Percentiles rank a stretch among this genome's conserved stretches.
These are phyloP conservation scores for Orientallactaga sibirica DNA, from an alignment of 2,797 vertebrate species.

Conservation along the genomic window DNA sequence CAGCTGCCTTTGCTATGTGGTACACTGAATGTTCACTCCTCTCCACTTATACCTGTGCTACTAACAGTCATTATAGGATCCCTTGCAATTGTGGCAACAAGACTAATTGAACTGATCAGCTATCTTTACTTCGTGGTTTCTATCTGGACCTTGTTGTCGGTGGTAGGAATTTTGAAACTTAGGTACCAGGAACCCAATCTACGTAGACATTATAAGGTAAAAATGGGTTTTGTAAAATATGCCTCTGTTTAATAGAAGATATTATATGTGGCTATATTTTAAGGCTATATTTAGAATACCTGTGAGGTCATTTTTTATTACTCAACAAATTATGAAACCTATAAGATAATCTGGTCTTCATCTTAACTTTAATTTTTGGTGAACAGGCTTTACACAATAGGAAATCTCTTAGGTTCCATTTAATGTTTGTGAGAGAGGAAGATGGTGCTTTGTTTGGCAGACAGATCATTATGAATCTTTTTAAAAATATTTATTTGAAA, in stretches of 20 bases:
- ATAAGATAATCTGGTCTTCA: background rate
- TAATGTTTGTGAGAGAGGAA: background rate
- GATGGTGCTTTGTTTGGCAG: background rate
- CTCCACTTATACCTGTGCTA: background rate
- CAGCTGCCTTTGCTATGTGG: constrained; percentile 56
- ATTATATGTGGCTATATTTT: background rate
- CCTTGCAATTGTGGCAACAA: background rate
- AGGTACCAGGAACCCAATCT: constrained; percentile 57
- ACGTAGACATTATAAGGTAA: constrained; percentile 64
- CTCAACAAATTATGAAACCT: background rate
- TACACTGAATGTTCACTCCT: constrained; percentile 54
- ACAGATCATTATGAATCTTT: background rate
- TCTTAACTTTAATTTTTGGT: constrained; percentile 7
- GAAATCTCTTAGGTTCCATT: background rate
- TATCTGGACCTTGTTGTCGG: background rate
- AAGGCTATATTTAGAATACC: background rate
- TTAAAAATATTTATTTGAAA: no score
- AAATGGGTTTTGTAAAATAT: background rate
- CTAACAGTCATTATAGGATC: background rate
- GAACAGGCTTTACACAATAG: background rate
- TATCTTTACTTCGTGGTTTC: constrained; percentile 48
- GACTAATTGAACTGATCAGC: constrained; percentile 62
- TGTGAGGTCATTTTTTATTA: background rate
- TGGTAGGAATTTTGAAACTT: constrained; percentile 42
- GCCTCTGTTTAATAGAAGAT: background rate